phyloP scores from a whole-genome alignment of 1,140 invertebrate species.

The Aricia agestis region DNA sequence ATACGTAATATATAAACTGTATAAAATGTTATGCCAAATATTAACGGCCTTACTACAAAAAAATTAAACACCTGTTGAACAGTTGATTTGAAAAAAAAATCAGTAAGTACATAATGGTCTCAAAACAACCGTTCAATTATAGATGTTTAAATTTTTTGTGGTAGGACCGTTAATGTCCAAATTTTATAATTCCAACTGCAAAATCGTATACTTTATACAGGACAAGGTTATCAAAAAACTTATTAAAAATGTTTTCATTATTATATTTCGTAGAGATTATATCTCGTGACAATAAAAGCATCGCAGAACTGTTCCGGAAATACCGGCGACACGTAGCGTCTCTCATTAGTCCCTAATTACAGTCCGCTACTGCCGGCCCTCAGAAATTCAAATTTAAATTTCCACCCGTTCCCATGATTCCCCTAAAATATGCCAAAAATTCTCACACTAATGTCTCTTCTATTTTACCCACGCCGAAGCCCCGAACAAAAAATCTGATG shows the following conservation, averaged over 20 bases:
- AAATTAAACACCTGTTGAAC: too few species aligned
- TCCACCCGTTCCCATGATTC: slow-evolving; percentile 41
- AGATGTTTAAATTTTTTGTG: too few species aligned
- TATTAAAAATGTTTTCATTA: slow-evolving; percentile 42
- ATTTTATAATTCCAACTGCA: too few species aligned
- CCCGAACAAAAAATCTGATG: slow-evolving; percentile 28
- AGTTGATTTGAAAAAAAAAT: too few species aligned
- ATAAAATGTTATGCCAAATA: too few species aligned
- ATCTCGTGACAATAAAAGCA: slow-evolving; percentile 51
- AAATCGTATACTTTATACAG: too few species aligned
- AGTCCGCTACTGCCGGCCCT: slow-evolving; percentile 37
- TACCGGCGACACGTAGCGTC: slow-evolving; percentile 42
- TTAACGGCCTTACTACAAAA: too few species aligned
- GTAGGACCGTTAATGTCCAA: neutral
- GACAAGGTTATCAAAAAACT: slow-evolving; percentile 37
- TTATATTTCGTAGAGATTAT: slow-evolving; percentile 38
- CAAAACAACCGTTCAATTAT: too few species aligned
- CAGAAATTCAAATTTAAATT: slow-evolving; percentile 70
- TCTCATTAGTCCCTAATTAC: slow-evolving; percentile 72
- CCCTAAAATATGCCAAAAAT: slow-evolving; percentile 36
- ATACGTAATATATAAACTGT: too few species aligned
- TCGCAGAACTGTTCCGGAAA: slow-evolving; percentile 47
- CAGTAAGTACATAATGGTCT: too few species aligned
- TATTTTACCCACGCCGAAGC: slow-evolving; percentile 33
- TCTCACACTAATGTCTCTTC: slow-evolving; percentile 38